These are phyloP conservation scores for Pseudochromis fuscus DNA, from an alignment of 2,797 vertebrate genomes.

Conservation along the genomic window DNA sequence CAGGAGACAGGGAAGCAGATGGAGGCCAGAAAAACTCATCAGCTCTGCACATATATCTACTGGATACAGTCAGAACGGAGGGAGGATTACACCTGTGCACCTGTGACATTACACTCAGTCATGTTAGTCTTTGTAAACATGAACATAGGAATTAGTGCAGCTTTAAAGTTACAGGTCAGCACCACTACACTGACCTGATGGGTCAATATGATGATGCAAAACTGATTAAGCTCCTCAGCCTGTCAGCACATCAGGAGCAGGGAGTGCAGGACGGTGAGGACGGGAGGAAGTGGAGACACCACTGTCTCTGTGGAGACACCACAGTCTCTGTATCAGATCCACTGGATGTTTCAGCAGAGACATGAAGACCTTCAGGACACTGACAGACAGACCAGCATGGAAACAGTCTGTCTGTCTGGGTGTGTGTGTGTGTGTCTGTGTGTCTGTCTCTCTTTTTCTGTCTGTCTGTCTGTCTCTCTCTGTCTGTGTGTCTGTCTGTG, in stretches of 20 bases:
- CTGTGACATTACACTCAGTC: too few species aligned
- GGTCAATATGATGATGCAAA: too few species aligned
- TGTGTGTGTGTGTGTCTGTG: neutral
- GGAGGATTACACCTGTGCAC: too few species aligned
- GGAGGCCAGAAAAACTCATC: slow-evolving; percentile 6
- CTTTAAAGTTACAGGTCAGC: neutral
- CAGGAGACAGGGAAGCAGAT: slow-evolving; percentile 11
- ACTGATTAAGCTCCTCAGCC: neutral
- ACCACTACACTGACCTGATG: neutral
- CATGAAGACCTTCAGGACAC: slow-evolving; percentile 6
- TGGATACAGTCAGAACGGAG: neutral
- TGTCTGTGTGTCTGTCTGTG: slow-evolving; percentile 16
- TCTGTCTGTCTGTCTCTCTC: neutral
- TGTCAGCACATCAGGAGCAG: neutral
- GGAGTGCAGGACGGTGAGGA: neutral
- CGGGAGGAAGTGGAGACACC: neutral
- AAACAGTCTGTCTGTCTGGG: slow-evolving; percentile 34
- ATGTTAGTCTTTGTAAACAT: neutral
- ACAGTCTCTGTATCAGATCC: neutral
- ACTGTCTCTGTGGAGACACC: neutral
- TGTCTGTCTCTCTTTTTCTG: neutral
- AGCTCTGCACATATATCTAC: neutral
- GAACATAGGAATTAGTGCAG: neutral
- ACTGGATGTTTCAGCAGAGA: slow-evolving; percentile 2
- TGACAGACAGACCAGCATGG: slow-evolving; percentile 6